phyloP scores from a whole-genome alignment of 2,888 invertebrate species.

The Dioctria rufipes region DNA sequence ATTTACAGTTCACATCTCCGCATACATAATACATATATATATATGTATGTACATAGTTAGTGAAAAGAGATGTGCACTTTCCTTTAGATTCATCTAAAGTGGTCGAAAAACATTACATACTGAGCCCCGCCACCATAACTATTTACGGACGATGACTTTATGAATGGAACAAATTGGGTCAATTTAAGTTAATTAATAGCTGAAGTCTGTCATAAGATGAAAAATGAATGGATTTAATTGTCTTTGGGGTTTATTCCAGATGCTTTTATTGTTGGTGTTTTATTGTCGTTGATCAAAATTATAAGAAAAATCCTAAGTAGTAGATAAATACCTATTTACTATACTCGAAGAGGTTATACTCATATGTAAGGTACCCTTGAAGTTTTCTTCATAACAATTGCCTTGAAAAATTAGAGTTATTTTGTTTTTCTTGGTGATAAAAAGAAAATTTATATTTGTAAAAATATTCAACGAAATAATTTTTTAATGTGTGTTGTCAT shows the following conservation, averaged over 20 bases:
- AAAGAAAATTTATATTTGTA: too few relatives aligned
- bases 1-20: neutral
- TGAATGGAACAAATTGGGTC: constrained; percentile 57
- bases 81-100: constrained; percentile 3
- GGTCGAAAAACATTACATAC: neutral
- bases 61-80: constrained; percentile 26
- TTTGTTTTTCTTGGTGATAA: too few relatives aligned
- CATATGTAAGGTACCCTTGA: too few relatives aligned
- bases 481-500: too few relatives aligned
- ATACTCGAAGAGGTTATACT: too few relatives aligned
- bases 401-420: too few relatives aligned
- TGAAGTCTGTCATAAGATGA: constrained; percentile 50
- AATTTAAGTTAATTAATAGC: constrained; percentile 56
- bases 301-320: too few relatives aligned
- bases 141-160: constrained; percentile 51
- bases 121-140: constrained; percentile 19
- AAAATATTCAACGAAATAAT: too few relatives aligned
- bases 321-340: too few relatives aligned
- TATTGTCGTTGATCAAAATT: neutral
- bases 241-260: too few relatives aligned
- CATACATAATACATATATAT: too few relatives aligned
- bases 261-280: neutral
- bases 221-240: constrained; percentile 56
- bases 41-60: neutral
- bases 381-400: too few relatives aligned